A percentile compares a stretch with the other conserved stretches of the same genome.
phyloP scores from a whole-genome alignment of 2,113 vertebrate species.

The Papio anubis region DNA sequence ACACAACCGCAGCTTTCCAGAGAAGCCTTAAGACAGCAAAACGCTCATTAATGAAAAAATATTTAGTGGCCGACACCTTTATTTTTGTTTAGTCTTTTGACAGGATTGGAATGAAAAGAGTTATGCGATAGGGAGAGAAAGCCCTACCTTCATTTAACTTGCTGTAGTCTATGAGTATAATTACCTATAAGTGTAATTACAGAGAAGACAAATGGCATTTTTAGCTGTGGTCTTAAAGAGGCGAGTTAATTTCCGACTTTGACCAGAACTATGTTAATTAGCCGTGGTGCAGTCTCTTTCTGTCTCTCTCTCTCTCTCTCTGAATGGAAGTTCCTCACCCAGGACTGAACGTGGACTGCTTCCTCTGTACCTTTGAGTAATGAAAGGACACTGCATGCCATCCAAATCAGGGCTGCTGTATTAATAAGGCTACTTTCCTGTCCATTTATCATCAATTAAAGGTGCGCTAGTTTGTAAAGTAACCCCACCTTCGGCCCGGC shows the following conservation, averaged over 20 bases:
- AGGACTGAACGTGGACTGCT: conserved; percentile 77
- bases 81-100: conserved; percentile 73
- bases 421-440: conserved; percentile 86
- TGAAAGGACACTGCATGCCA: conserved; percentile 82
- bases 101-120: conserved; percentile 70
- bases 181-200: conserved; percentile 84
- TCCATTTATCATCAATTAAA: conserved; percentile 92
- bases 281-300: conserved; percentile 45
- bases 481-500: conserved; percentile 85
- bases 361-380: conserved; percentile 83
- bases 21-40: conserved; percentile 45
- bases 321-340: conserved; percentile 75
- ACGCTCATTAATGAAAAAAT: conserved; percentile 77
- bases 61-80: conserved; percentile 66
- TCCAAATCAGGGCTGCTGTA: conserved; percentile 81
- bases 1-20: accelerated
- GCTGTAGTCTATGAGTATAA: conserved; percentile 75
- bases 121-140: conserved; percentile 50
- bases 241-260: conserved; percentile 85
- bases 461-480: conserved; percentile 85
- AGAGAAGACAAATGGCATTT: conserved; percentile 81
- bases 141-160: conserved; percentile 72
- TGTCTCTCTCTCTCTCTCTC: conserved; percentile 65
- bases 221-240: conserved; percentile 83
- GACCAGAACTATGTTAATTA: conserved; percentile 86